A percentile compares a stretch with the other conserved stretches of the same genome.
Evolutionary conservation across 2,888 invertebrate genomes (phyloP).

Genomic region (Pteria penguin): DNA sequence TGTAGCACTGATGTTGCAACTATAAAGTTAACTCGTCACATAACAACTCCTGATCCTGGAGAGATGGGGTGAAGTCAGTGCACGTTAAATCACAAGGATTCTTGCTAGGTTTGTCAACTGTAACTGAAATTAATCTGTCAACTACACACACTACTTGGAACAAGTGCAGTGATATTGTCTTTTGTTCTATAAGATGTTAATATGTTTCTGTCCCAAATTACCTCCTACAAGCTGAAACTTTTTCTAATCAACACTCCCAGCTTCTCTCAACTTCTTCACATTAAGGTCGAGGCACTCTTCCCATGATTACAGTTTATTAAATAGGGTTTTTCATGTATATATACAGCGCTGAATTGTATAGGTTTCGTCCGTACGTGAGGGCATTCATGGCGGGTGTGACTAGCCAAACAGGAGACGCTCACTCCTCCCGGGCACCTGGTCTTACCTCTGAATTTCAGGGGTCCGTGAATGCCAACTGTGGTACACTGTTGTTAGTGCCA

Average conservation of each 20-base stretch:
- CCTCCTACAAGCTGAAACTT: slow-evolving; percentile 39
- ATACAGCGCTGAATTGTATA: no score
- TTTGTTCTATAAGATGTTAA: slow-evolving; percentile 18
- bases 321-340: no score
- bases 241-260: slow-evolving; percentile 22
- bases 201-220: slow-evolving; percentile 21
- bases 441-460: no score
- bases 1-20: slow-evolving; percentile 7
- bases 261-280: slow-evolving; percentile 15
- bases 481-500: no score
- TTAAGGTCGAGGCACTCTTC: slow-evolving; percentile 12
- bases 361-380: no score
- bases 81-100: not conserved
- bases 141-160: slow-evolving; percentile 37
- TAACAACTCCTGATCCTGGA: slow-evolving; percentile 5
- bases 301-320: slow-evolving; percentile 33
- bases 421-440: no score
- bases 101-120: no score
- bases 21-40: slow-evolving; percentile 1
- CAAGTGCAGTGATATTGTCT: slow-evolving; percentile 36
- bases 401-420: no score
- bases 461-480: no score
- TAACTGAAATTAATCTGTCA: slow-evolving; percentile 26
- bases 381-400: no score
- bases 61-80: slow-evolving; percentile 10